Evolutionary conservation across 2,113 vertebrate genomes (phyloP), one percentile per base, ranked within the genome.

Genomic region (Uria aalge): DNA sequence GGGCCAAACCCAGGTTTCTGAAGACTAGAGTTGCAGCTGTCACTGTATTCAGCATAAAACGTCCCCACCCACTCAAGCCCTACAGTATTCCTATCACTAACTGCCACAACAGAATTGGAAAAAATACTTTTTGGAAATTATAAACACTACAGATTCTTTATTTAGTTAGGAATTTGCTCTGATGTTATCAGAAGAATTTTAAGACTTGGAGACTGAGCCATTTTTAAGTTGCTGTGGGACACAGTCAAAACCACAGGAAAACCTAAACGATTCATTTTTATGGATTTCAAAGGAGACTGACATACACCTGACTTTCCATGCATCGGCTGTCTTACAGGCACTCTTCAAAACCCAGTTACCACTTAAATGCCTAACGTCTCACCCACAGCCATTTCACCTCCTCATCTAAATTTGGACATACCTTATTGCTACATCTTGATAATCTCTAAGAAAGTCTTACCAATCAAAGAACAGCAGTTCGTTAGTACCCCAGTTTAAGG

Each of bases 321-420:
- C 87, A 67, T 52, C 27, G 4, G 56, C 53, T 71, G 47, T 69
- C 91, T 71, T 74, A 71, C 87, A 72, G 63, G 63, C 74, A 87
- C 82, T 87, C 86, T 85, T 88, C 85, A 79, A 73, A 94, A 86
- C 68, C 73, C 45, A 79, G 79, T 96, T 96, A 94, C 66, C 63
- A 68, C 84, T 75, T 86, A 74, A 89, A 75, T 38, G 26, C 38
- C 88, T 72, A 48, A 43, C 77, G 81, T 19, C 55, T 43, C 79
- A 86, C 71, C 59, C 66, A 80, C 47, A 86, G 62, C 36, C 27
- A 64, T 63, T 66, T 74, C 72, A 90, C 60, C 83, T 96, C 64
- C 83, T 85, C 38, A 73, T 57, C 75, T 53, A 47, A 71, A 87
- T 27, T 45, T 85, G 83, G 56, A 55, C 15, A 10, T 21, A 50